A percentile compares a stretch with the other conserved stretches of the same genome.
Conservation (phyloP, 2,888 invertebrate species). For the Clepsis dumicolana region DNA sequence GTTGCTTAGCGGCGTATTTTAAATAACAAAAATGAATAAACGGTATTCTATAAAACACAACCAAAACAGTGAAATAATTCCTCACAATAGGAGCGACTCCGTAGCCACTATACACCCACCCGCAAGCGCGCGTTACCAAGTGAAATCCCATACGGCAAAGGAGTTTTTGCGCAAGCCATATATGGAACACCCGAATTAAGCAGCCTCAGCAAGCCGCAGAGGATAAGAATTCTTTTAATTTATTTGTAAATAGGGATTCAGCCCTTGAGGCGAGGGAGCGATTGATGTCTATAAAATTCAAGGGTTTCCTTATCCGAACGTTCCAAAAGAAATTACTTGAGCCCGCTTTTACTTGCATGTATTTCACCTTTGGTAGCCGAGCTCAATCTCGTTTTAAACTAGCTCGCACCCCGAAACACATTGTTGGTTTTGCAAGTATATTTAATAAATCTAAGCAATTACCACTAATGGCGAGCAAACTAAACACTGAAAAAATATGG, state of each 20-base stretch:
- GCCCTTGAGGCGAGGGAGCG: conserved; percentile 51
- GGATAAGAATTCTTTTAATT: conserved; percentile 54
- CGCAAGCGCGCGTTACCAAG: neutral
- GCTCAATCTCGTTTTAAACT: conserved; percentile 28
- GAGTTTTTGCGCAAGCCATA: conserved; percentile 33
- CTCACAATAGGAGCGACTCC: neutral
- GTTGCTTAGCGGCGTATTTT: no score
- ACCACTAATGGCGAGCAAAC: no score
- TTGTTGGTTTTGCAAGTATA: neutral
- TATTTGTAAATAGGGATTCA: conserved; percentile 53
- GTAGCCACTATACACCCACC: neutral
- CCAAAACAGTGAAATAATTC: neutral
- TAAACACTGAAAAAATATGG: no score
- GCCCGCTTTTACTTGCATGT: conserved; percentile 42
- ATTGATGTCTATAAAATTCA: conserved; percentile 56
- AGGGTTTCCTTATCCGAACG: conserved; percentile 52
- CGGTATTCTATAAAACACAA: no score
- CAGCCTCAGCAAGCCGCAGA: conserved; percentile 44
- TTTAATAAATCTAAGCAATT: no score
- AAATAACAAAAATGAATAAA: no score
- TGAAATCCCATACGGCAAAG: conserved; percentile 13
- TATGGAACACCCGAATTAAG: conserved; percentile 42
- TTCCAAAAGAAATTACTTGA: conserved; percentile 53
- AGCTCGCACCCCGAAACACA: neutral
- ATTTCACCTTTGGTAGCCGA: conserved; percentile 43